Conservation (phyloP, 2,797 vertebrate species). For the Manis javanica region DNA sequence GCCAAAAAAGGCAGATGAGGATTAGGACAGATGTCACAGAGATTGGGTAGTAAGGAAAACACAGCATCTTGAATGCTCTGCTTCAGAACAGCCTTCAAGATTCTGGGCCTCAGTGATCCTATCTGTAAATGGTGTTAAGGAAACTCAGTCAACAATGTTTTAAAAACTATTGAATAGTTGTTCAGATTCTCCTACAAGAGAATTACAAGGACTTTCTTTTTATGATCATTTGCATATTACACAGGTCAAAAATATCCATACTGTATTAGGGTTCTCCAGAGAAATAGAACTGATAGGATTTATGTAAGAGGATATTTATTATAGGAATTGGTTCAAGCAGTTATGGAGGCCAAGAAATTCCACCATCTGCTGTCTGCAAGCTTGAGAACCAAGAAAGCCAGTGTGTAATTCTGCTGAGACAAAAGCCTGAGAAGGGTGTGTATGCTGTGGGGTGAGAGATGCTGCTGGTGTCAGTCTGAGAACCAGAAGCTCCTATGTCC, state of each 20-base stretch:
- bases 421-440: background rate
- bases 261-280: background rate
- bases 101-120: background rate
- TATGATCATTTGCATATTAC: background rate
- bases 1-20: background rate
- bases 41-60: rapidly evolving
- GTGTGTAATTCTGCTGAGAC: background rate
- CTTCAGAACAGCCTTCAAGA: background rate
- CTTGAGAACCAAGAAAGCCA: background rate
- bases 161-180: background rate
- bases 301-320: background rate
- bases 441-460: rapidly evolving
- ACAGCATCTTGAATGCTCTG: background rate
- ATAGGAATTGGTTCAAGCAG: background rate
- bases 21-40: background rate
- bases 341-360: background rate
- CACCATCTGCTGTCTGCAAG: background rate
- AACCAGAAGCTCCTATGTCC: background rate
- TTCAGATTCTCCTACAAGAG: background rate
- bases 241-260: background rate
- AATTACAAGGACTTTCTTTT: background rate
- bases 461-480: background rate
- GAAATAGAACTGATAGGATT: background rate
- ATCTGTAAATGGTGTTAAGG: background rate
- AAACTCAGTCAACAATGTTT: background rate